phyloP scores from a whole-genome alignment of 2,797 vertebrate species.

The Phataginus tetradactyla region DNA sequence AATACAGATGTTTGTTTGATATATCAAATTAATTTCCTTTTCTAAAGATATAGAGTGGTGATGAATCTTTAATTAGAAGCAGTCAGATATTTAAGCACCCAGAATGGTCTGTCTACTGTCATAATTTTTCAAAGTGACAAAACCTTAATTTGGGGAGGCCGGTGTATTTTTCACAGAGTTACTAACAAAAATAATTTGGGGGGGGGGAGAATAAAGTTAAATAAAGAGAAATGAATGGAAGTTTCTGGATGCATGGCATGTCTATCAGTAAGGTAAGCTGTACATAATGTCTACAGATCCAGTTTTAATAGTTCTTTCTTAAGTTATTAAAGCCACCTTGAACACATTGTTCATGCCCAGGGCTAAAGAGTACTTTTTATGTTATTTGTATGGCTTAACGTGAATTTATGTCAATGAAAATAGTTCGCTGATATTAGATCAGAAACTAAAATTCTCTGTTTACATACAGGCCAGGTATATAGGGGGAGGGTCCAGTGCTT shows the following conservation, averaged over 20 bases:
- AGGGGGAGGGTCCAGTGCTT: conserved; percentile 88
- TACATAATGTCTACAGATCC: not conserved
- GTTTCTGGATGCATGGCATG: not conserved
- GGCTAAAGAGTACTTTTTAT: not conserved
- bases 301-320: not conserved
- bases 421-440: conserved; percentile 59
- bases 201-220: not conserved
- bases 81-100: not conserved
- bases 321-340: not conserved
- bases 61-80: not conserved
- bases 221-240: not conserved
- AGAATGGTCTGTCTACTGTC: not conserved
- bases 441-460: conserved; percentile 86
- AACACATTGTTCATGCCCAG: not conserved
- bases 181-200: not conserved
- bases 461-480: conserved; percentile 88
- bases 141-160: not conserved
- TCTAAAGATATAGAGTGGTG: not conserved
- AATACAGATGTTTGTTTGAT: not conserved
- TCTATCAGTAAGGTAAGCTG: not conserved
- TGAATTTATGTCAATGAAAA: not conserved
- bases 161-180: not conserved
- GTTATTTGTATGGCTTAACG: conserved; percentile 13
- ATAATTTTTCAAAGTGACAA: not conserved
- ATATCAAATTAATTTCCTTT: not conserved